Percentiles rank a stretch among this genome's conserved stretches.
These are phyloP conservation scores for Antheraea assamensis DNA, from an alignment of 2,888 invertebrate species.

Conservation along the genomic window DNA sequence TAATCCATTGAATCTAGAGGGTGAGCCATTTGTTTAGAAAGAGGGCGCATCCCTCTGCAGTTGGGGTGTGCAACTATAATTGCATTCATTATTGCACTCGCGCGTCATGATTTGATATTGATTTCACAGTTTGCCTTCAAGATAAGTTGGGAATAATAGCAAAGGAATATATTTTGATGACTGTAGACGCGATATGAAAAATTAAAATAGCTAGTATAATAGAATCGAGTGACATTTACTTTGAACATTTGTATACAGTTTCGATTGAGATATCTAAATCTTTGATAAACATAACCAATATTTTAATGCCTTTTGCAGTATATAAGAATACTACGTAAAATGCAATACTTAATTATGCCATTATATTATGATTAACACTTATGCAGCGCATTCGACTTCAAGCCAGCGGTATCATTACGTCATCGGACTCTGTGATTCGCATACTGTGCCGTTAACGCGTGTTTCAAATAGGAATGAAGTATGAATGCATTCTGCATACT, in stretches of 20 bases:
- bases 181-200: neutral
- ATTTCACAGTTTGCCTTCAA: slow-evolving; percentile 25
- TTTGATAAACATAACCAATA: neutral
- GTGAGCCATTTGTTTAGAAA: slow-evolving; percentile 24
- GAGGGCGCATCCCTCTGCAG: slow-evolving; percentile 34
- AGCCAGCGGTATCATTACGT: slow-evolving; percentile 13
- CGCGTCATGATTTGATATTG: slow-evolving; percentile 37
- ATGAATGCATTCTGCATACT: neutral
- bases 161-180: neutral
- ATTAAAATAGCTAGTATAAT: neutral
- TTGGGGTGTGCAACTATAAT: slow-evolving; percentile 43
- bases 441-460: neutral
- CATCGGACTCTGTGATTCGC: slow-evolving; percentile 12
- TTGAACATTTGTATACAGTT: neutral
- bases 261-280: too few species aligned
- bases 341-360: neutral
- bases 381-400: neutral
- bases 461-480: slow-evolving; percentile 17
- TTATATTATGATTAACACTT: neutral
- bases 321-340: neutral
- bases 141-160: slow-evolving; percentile 2
- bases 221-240: neutral
- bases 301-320: neutral
- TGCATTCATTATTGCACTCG: slow-evolving; percentile 41
- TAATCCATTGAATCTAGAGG: neutral